A percentile compares a stretch with the other conserved stretches of the same genome.
Conservation (phyloP, 2,113 vertebrate species). For the Peromyscus polionotus region DNA sequence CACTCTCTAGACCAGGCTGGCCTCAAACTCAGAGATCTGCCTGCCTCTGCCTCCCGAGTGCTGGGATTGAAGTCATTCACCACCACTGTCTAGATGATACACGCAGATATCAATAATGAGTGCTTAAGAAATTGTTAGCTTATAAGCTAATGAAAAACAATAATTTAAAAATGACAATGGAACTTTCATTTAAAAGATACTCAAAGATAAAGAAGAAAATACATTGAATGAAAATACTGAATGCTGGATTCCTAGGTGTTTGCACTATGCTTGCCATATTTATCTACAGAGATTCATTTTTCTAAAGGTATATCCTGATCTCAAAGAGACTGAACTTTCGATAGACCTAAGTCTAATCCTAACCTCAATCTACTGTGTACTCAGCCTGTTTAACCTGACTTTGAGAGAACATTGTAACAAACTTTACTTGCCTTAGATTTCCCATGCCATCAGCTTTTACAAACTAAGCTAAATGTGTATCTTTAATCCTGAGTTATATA, state of each 20-base stretch:
- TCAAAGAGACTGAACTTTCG: not conserved
- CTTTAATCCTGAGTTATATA: not conserved
- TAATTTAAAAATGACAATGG: not conserved
- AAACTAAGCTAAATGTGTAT: not conserved
- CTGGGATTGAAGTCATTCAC: not conserved
- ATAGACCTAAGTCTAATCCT: not conserved
- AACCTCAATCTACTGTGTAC: not conserved
- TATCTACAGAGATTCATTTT: not conserved
- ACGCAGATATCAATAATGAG: not conserved
- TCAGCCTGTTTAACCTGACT: not conserved
- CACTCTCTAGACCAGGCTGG: not conserved
- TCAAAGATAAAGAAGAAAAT: not conserved
- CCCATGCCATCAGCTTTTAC: not conserved
- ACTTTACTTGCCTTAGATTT: not conserved
- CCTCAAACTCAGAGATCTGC: not conserved
- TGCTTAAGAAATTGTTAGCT: not conserved
- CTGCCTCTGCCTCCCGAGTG: not conserved
- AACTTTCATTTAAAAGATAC: not conserved
- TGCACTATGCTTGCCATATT: not conserved
- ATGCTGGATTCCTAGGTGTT: not conserved
- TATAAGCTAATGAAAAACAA: not conserved
- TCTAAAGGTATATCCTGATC: not conserved
- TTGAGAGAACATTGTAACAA: not conserved
- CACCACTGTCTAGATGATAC: not conserved
- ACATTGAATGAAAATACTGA: not conserved